Conservation (phyloP, 1,140 invertebrate genomes). For the Pseudomyrmex pallidus region DNA sequence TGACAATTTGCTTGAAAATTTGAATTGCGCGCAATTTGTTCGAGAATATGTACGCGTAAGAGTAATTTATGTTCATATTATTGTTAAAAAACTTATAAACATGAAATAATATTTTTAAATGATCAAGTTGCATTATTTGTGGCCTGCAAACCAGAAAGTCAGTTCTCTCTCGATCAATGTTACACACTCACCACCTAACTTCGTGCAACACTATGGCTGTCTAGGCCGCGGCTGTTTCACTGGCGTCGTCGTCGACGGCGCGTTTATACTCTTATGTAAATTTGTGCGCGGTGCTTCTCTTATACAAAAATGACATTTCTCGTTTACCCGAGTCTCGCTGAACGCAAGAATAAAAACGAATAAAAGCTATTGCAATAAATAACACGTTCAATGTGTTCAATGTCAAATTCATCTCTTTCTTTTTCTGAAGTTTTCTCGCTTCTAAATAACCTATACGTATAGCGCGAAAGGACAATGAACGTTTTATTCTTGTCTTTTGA, state of each 20-base stretch:
- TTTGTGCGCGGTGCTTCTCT: conserved; percentile 23
- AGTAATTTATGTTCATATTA: neutral
- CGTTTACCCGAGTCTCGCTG: conserved; percentile 18
- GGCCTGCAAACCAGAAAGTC: neutral
- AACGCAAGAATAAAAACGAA: conserved; percentile 42
- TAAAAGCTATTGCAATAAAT: conserved; percentile 45
- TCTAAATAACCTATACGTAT: conserved; percentile 4
- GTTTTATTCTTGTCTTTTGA: neutral
- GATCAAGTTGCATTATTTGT: neutral
- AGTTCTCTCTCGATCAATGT: neutral
- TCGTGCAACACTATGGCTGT: neutral
- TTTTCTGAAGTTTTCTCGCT: neutral
- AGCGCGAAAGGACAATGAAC: conserved; percentile 12
- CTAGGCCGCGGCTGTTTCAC: conserved; percentile 19
- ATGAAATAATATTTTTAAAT: neutral
- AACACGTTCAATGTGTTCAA: neutral
- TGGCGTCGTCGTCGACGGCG: neutral
- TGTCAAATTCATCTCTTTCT: conserved; percentile 21
- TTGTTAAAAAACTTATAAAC: neutral
- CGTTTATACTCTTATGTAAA: conserved; percentile 21
- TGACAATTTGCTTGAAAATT: neutral
- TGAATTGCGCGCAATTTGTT: neutral
- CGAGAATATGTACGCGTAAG: neutral
- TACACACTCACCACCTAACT: neutral
- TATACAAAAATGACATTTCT: conserved; percentile 27